Percentiles rank a stretch among this genome's conserved stretches.
These are phyloP conservation scores for Babyrousa celebensis DNA, from an alignment of 2,797 vertebrate species.

Conservation along the genomic window DNA sequence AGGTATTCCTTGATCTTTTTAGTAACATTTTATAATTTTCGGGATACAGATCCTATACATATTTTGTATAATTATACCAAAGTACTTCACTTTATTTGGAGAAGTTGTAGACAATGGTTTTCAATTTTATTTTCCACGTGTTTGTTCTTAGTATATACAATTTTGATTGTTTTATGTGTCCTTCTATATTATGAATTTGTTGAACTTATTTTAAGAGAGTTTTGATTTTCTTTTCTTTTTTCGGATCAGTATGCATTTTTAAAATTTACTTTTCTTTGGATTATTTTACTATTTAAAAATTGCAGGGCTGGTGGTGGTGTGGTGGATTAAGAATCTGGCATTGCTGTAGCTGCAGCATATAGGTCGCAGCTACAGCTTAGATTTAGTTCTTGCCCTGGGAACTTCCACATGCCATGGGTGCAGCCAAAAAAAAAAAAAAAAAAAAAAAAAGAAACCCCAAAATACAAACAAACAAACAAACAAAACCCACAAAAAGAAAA, in stretches of 20 bases:
- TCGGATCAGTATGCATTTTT: background rate
- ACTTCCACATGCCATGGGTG: no score
- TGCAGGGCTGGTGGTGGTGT: background rate
- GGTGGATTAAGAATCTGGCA: no score
- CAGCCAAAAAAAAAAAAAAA: no score
- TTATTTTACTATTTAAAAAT: conserved; percentile 3
- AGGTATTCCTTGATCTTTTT: background rate
- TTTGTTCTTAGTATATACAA: background rate
- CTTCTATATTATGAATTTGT: background rate
- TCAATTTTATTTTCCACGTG: background rate
- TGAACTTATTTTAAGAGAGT: background rate
- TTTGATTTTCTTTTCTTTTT: background rate
- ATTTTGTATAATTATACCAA: background rate
- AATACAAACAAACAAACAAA: no score
- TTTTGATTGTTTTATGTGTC: background rate
- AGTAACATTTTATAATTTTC: background rate
- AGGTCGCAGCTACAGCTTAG: no score
- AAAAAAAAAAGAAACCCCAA: no score
- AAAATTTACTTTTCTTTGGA: background rate
- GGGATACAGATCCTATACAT: background rate
- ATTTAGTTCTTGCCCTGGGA: no score
- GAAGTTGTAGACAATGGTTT: background rate
- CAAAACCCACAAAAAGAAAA: no score
- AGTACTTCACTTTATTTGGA: background rate
- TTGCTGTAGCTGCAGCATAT: no score